Base-by-base conservation (phyloP, 2,113 vertebrate genomes). In the Fregata magnificens region DNA sequence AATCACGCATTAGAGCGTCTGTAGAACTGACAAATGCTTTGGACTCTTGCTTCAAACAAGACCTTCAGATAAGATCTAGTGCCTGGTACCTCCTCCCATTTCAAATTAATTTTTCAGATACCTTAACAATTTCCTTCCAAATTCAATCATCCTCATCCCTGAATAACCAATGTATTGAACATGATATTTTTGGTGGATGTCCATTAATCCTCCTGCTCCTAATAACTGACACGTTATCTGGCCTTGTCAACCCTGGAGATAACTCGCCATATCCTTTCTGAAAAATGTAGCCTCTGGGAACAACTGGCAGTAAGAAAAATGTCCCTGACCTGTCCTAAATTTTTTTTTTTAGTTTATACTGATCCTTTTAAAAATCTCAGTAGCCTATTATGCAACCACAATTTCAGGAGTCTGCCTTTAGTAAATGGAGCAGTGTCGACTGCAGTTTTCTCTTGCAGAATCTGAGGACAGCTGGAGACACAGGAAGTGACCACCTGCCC, bases 101-200 rank as follows among this genome's bases (percentile, higher is more conserved):
- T 96, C 42, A 95, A 94, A 95, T 97, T 92, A 91, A 81, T 44
- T 95, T 96, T 94, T 90, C 85, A 91, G 72, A 45, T 86, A 81
- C 76, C n/a, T 66, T 88, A 92, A 95, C 66, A 92, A 76, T 77
- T 96, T 80, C 28, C 34, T 90, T 92, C 93, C 21, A 80, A 83
- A 88, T 88, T 86, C 80, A 92, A 24, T 93, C 72, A 76, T 73
- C n/a, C 53, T 86, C 76, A 77, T 70, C 71, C 42, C 49, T 81
- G 67, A 88, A 93, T 72, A 94, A 65, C 49, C 59, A 73, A 56
- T 50, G 55, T 78, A 92, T 81, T 66, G 72, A 96, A 95, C 80
- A 84, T 45, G 50, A 55, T 92, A 81, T 88, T 95, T 94, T 91
- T 88, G 45, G 86, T 92, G 55, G 45, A 62, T 78, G 59, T 42